These are phyloP conservation scores for Melanerpes formicivorus DNA, from an alignment of 2,113 vertebrate genomes.

Conservation along the genomic window DNA sequence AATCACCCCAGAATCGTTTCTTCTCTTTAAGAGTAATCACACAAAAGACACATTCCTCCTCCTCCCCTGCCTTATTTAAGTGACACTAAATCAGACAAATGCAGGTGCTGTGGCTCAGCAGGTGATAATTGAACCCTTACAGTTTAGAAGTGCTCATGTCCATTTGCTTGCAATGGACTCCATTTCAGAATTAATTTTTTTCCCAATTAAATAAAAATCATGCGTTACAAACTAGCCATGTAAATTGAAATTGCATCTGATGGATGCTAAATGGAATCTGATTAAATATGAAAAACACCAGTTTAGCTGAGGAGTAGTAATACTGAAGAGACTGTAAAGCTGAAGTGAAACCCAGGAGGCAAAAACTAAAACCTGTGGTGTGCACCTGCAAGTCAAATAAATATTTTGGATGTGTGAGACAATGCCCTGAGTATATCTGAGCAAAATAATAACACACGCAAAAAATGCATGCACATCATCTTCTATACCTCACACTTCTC, in stretches of 20 bases:
- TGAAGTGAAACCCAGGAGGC: neutral
- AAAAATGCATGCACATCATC: fast-evolving
- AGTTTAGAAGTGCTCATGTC: neutral
- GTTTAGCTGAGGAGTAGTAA: neutral
- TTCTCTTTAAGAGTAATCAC: neutral
- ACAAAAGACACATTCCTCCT: neutral
- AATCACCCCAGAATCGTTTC: neutral
- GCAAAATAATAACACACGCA: neutral
- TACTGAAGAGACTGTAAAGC: neutral
- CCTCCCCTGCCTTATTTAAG: neutral
- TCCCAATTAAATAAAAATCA: neutral
- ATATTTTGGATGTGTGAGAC: neutral
- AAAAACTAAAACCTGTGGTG: neutral
- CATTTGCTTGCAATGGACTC: neutral
- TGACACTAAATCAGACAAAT: neutral
- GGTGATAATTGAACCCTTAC: neutral
- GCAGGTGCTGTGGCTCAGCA: neutral
- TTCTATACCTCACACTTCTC: neutral
- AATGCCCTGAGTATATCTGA: neutral
- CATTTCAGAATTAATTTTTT: neutral
- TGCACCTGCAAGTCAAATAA: neutral
- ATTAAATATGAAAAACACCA: slow-evolving; percentile 30
- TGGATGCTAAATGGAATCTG: slow-evolving; percentile 9
- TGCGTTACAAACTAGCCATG: neutral
- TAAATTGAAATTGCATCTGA: slow-evolving; percentile 37